Conservation (phyloP, 2,888 invertebrate species). For the Orthosia incerta region DNA sequence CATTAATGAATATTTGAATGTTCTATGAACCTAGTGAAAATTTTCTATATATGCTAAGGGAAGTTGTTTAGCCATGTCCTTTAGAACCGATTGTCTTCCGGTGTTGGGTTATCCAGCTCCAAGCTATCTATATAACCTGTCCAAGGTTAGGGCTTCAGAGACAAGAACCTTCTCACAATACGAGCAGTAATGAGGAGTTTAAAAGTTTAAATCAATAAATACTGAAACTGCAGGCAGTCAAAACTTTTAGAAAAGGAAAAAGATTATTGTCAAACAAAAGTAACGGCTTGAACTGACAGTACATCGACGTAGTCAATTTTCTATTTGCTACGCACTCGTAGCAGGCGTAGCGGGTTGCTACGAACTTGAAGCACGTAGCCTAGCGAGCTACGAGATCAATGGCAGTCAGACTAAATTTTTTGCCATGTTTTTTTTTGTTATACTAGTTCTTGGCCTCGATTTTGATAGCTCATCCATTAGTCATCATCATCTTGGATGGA, state of each 20-base stretch:
- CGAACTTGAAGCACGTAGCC: neutral
- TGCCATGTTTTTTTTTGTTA: neutral
- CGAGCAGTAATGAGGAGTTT: too few species aligned
- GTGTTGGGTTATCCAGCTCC: too few species aligned
- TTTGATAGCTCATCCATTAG: too few species aligned
- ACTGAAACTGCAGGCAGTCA: neutral
- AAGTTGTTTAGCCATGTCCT: too few species aligned
- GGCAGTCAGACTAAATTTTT: neutral
- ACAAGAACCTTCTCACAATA: too few species aligned
- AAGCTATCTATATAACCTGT: too few species aligned
- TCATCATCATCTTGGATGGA: neutral
- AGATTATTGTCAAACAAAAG: neutral
- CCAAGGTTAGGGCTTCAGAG: too few species aligned
- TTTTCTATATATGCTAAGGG: too few species aligned
- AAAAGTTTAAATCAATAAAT: too few species aligned
- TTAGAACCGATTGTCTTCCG: too few species aligned
- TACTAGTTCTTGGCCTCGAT: neutral
- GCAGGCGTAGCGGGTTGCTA: constrained; percentile 6
- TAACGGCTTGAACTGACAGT: neutral
- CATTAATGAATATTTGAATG: too few species aligned
- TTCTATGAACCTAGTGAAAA: too few species aligned
- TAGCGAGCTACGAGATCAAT: neutral
- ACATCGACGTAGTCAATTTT: constrained; percentile 7
- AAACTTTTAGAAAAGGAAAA: neutral
- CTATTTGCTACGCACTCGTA: constrained; percentile 19